Evolutionary conservation across 2,797 vertebrate species (phyloP).

Genomic region (Phylloscopus collybita): DNA sequence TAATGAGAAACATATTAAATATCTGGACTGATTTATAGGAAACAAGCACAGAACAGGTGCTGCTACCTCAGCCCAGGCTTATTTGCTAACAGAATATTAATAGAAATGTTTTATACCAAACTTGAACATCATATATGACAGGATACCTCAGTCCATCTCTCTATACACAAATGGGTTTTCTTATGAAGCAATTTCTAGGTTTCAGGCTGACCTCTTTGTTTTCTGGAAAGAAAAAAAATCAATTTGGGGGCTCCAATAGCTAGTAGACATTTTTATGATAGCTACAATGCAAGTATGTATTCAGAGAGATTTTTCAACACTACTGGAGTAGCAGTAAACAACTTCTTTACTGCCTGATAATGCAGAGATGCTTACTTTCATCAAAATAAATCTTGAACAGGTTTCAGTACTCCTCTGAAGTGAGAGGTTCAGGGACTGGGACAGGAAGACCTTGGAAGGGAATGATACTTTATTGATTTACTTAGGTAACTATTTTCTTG

Average conservation of each 20-base stretch:
- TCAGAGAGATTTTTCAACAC: conserved; percentile 59
- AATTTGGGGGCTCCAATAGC: conserved; percentile 32
- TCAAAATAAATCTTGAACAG: conserved; percentile 75
- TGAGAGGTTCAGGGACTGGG: conserved; percentile 59
- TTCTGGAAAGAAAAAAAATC: conserved; percentile 47
- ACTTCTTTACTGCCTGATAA: conserved; percentile 70
- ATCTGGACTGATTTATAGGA: conserved; percentile 39
- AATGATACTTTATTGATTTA: conserved; percentile 74
- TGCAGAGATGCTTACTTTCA: conserved; percentile 64
- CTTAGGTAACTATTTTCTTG: conserved; percentile 68
- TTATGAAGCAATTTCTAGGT: conserved; percentile 69
- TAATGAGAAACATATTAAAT: conserved; percentile 47
- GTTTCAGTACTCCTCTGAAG: conserved; percentile 63
- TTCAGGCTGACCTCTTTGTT: conserved; percentile 59
- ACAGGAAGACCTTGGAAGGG: conserved; percentile 58
- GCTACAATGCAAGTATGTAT: conserved; percentile 37
- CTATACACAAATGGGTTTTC: conserved; percentile 52
- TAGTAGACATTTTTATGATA: conserved; percentile 56
- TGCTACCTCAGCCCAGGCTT: background rate
- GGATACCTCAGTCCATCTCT: conserved; percentile 37
- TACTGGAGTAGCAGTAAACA: conserved; percentile 60
- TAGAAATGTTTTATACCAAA: background rate
- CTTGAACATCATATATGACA: background rate
- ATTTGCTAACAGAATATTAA: conserved; percentile 25
- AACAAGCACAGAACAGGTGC: background rate